These are phyloP conservation scores for Standfussiana lucernea DNA, from an alignment of 2,888 invertebrate genomes.

Conservation along the genomic window DNA sequence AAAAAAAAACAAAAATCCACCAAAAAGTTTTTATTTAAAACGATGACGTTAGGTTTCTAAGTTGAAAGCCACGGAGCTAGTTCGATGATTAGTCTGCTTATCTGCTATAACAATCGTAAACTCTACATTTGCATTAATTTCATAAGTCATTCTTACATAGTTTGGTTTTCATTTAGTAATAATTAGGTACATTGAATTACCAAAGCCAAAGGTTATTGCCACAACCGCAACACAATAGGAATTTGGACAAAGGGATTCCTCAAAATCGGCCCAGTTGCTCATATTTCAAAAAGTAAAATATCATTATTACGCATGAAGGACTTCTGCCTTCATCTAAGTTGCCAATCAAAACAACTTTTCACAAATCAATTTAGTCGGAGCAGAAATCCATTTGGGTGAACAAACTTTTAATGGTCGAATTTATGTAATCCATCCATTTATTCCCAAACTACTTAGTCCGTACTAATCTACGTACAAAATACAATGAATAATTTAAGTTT, in stretches of 20 bases:
- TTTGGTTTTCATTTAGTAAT: too few relatives aligned
- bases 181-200: too few relatives aligned
- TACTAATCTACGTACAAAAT: slow-evolving; percentile 54
- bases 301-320: slow-evolving; percentile 52
- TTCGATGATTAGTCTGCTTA: too few relatives aligned
- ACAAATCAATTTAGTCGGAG: slow-evolving; percentile 55
- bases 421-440: slow-evolving; percentile 56
- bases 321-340: slow-evolving; percentile 41
- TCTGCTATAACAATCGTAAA: too few relatives aligned
- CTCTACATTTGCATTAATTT: too few relatives aligned
- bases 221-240: slow-evolving; percentile 30
- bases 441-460: slow-evolving; percentile 56
- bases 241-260: slow-evolving; percentile 27
- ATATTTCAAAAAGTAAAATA: slow-evolving; percentile 52
- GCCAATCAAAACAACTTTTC: slow-evolving; percentile 50
- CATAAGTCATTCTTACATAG: too few relatives aligned
- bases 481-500: slow-evolving; percentile 63
- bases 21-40: not conserved
- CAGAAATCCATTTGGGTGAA: slow-evolving; percentile 44
- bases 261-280: slow-evolving; percentile 30
- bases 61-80: too few relatives aligned
- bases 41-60: too few relatives aligned
- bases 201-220: slow-evolving; percentile 14
- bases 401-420: slow-evolving; percentile 60
- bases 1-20: not conserved